A percentile compares a stretch with the other conserved stretches of the same genome.
Evolutionary conservation across 2,888 invertebrate genomes (phyloP).

Genomic region (Pyrrhia umbra): DNA sequence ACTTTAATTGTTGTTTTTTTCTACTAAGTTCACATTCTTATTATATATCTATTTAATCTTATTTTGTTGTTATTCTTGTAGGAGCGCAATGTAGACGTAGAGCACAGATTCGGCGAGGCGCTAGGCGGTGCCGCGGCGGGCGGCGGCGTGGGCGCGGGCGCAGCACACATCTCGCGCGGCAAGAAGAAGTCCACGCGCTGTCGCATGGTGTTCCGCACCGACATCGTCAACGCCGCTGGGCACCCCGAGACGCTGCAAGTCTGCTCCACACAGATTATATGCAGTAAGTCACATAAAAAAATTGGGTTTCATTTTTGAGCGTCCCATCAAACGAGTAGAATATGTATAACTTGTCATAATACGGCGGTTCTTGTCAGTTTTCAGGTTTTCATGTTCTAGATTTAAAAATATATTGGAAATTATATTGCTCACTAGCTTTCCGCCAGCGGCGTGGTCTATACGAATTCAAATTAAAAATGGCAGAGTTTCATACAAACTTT

Average conservation of each 20-base stretch:
- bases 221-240: conserved; percentile 94
- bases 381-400: no score
- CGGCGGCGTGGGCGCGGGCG: conserved; percentile 70
- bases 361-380: no score
- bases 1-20: no score
- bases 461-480: no score
- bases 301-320: no score
- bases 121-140: conserved; percentile 90
- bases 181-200: conserved; percentile 98
- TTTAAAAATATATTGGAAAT: no score
- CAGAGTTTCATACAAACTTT: no score
- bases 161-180: conserved; percentile 91
- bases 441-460: no score
- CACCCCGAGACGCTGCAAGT: conserved; percentile 95
- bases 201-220: conserved; percentile 97
- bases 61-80: conserved; percentile 58
- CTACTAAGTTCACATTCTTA: no score
- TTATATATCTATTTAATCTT: not conserved
- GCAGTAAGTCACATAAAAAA: conserved; percentile 97
- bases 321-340: no score
- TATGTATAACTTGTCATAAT: no score
- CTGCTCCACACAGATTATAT: conserved; percentile 97
- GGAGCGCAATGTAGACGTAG: conserved; percentile 98
- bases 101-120: conserved; percentile 94
- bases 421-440: no score